Evolutionary conservation across 2,113 vertebrate genomes (phyloP).

Genomic region (Datnioides undecimradiatus): DNA sequence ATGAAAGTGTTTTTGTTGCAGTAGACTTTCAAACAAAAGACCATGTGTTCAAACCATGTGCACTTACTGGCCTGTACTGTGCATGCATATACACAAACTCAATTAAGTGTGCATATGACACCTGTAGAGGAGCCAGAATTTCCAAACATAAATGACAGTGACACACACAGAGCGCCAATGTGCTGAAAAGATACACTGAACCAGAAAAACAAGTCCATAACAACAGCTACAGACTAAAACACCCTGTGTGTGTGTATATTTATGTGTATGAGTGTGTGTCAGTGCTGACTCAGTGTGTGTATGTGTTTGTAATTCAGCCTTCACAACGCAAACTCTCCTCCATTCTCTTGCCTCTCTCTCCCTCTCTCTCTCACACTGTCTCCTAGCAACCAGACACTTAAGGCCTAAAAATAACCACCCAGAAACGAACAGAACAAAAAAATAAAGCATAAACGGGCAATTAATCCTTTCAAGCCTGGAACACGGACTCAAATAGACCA

Average conservation of each 20-base stretch:
- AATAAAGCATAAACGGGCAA: conserved; percentile 85
- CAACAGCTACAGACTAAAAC: conserved; percentile 69
- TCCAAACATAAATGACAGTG: conserved; percentile 37
- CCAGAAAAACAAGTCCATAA: conserved; percentile 77
- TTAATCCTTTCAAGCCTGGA: conserved; percentile 84
- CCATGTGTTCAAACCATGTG: neutral
- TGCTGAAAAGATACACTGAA: conserved; percentile 63
- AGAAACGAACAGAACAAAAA: conserved; percentile 86
- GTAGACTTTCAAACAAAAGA: conserved; percentile 14
- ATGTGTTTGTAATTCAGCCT: conserved; percentile 87
- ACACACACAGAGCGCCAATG: conserved; percentile 39
- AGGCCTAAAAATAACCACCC: conserved; percentile 86
- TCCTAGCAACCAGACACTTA: conserved; percentile 89
- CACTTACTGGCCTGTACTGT: neutral
- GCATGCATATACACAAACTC: neutral
- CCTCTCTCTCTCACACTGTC: conserved; percentile 74
- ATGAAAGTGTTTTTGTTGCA: conserved; percentile 4
- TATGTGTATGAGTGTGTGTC: conserved; percentile 74
- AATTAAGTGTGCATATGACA: conserved; percentile 38
- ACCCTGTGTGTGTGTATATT: conserved; percentile 54
- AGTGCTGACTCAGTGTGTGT: conserved; percentile 86
- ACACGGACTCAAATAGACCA: conserved; percentile 79
- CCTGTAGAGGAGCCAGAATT: conserved; percentile 6
- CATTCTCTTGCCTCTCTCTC: conserved; percentile 74
- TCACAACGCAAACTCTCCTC: conserved; percentile 85